These are phyloP conservation scores for Poeciliopsis infans DNA, from an alignment of 2,797 vertebrate species.

Conservation along the genomic window DNA sequence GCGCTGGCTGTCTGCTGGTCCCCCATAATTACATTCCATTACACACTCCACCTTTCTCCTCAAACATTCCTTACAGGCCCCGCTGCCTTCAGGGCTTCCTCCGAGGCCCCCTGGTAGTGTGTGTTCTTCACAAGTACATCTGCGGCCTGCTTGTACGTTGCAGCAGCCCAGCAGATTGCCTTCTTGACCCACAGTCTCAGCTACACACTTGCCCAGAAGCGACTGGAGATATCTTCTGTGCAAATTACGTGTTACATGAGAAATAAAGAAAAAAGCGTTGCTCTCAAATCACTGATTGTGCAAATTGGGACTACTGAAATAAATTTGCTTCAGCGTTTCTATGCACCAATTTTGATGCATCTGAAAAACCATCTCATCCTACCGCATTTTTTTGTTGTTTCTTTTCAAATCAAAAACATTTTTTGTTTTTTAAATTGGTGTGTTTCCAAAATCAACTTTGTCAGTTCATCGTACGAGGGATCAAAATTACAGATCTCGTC, in stretches of 20 bases:
- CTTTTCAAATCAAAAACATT: too few species aligned
- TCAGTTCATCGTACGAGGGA: too few species aligned
- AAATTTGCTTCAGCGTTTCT: too few species aligned
- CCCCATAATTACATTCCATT: conserved; percentile 77
- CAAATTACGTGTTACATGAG: conserved; percentile 2
- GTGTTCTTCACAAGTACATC: conserved; percentile 16
- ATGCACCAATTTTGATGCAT: too few species aligned
- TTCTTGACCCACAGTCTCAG: conserved; percentile 7
- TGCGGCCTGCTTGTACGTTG: conserved; percentile 35
- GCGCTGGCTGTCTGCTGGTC: conserved; percentile 40
- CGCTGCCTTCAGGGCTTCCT: conserved; percentile 59
- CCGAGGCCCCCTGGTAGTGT: conserved; percentile 31
- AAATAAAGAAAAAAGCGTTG: conserved; percentile 15
- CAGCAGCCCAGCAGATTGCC: conserved; percentile 24
- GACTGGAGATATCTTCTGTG: conserved; percentile 2
- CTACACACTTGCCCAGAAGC: conserved; percentile 1
- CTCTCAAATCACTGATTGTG: conserved; percentile 26
- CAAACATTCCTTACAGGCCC: conserved; percentile 66
- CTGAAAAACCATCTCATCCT: too few species aligned
- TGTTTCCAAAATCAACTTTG: too few species aligned
- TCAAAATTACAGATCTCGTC: too few species aligned
- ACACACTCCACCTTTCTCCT: conserved; percentile 74
- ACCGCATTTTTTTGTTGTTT: too few species aligned
- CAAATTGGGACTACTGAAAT: too few species aligned
- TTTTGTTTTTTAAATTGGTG: too few species aligned